Evolutionary conservation across 2,888 invertebrate genomes (phyloP).

Genomic region (Melinaea marsaeus): DNA sequence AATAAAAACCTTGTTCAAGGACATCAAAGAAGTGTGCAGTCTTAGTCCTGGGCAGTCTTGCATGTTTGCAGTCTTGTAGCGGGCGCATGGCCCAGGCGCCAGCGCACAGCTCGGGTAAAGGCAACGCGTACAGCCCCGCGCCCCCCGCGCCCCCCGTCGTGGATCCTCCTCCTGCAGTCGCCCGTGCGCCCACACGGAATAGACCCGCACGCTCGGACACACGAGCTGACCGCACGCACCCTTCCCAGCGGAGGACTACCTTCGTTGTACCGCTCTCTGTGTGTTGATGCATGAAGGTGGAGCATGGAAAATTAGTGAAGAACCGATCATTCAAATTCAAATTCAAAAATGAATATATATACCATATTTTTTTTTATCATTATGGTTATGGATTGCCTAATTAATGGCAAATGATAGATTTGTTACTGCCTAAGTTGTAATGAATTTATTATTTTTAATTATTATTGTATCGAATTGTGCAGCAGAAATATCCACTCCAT

Average conservation of each 20-base stretch:
- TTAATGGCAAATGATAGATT: too few relatives aligned
- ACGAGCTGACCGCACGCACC: slow-evolving; percentile 85
- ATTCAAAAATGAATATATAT: too few relatives aligned
- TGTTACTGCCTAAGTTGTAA: too few relatives aligned
- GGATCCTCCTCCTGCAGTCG: slow-evolving; percentile 77
- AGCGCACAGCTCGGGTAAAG: slow-evolving; percentile 86
- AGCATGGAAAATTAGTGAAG: too few relatives aligned
- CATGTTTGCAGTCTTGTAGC: slow-evolving; percentile 86
- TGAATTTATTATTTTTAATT: too few relatives aligned
- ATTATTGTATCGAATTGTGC: too few relatives aligned
- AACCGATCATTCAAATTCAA: too few relatives aligned
- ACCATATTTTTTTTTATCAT: too few relatives aligned
- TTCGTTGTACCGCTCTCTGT: slow-evolving; percentile 82
- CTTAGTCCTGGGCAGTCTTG: slow-evolving; percentile 86
- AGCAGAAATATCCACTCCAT: too few relatives aligned
- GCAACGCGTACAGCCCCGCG: slow-evolving; percentile 86
- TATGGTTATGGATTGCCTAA: too few relatives aligned
- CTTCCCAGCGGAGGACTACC: slow-evolving; percentile 87
- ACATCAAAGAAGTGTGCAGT: slow-evolving; percentile 89
- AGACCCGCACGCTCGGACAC: slow-evolving; percentile 85
- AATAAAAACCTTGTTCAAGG: slow-evolving; percentile 81
- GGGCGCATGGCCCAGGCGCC: slow-evolving; percentile 77
- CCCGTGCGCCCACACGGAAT: slow-evolving; percentile 80
- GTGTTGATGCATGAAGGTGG: too few relatives aligned
- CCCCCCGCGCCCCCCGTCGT: slow-evolving; percentile 74